phyloP scores from a whole-genome alignment of 1,140 invertebrate species.

The Drosophila lacertosa region DNA sequence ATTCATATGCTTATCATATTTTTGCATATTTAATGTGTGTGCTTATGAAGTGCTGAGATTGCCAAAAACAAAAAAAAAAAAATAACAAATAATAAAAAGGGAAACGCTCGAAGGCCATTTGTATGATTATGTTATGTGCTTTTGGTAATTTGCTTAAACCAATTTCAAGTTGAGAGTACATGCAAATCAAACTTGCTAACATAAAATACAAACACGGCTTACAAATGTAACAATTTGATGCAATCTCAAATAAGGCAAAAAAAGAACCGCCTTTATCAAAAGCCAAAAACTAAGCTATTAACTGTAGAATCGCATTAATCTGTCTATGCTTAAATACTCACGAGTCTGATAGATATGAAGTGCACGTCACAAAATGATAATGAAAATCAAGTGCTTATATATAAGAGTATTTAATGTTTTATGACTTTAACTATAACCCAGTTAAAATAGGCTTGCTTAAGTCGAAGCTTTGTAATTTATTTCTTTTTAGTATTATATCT shows the following conservation, averaged over 20 bases:
- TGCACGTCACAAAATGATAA: conserved; percentile 11
- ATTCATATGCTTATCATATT: conserved; percentile 67
- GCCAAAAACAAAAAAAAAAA: conserved; percentile 19
- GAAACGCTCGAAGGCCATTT: conserved; percentile 36
- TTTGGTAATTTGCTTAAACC: conserved; percentile 31
- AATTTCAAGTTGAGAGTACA: conserved; percentile 17
- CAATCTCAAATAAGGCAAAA: background rate
- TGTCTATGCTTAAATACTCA: conserved; percentile 3
- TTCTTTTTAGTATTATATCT: background rate
- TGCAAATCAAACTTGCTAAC: background rate
- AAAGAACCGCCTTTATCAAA: conserved; percentile 3
- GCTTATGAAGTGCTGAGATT: conserved; percentile 53
- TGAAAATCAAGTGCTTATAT: conserved; percentile 3
- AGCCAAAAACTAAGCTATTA: conserved; percentile 16
- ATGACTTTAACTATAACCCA: background rate
- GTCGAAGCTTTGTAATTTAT: too few species aligned
- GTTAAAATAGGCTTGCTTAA: conserved; percentile 2
- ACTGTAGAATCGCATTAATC: background rate
- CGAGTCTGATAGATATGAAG: conserved; percentile 10
- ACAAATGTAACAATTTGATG: background rate
- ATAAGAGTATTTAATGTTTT: conserved; percentile 20
- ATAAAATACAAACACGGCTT: background rate
- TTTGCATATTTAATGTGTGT: conserved; percentile 58
- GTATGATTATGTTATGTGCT: background rate
- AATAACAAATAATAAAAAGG: too few species aligned